Conservation (phyloP, 2,888 invertebrate genomes). For the Hymenopus coronatus region DNA sequence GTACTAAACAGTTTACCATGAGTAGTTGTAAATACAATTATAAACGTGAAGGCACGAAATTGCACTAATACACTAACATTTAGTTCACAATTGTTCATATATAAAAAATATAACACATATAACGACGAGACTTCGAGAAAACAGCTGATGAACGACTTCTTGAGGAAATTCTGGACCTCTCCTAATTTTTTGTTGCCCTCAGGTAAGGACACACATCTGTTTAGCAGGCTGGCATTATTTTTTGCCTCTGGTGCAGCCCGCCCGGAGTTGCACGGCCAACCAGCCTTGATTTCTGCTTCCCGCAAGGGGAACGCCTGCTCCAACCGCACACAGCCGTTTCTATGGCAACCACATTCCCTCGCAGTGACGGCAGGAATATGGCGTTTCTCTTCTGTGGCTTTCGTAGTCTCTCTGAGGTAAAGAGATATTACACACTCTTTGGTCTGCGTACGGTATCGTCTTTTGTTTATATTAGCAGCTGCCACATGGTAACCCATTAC, state of each 20-base stretch:
- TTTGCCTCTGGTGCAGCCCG: not conserved
- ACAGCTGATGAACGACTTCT: not conserved
- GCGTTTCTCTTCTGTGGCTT: not conserved
- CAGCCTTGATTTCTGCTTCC: not conserved
- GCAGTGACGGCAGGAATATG: not conserved
- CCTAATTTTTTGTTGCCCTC: not conserved
- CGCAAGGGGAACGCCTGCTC: not conserved
- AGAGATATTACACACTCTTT: not conserved
- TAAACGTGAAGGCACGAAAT: not conserved
- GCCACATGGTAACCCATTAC: not conserved
- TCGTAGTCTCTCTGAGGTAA: not conserved
- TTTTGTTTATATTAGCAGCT: not conserved
- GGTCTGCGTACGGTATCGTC: not conserved
- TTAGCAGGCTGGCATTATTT: not conserved
- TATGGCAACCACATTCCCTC: not conserved
- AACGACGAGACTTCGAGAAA: not conserved
- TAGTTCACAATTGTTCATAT: too few species aligned
- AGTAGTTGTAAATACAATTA: not conserved
- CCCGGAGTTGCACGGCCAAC: not conserved
- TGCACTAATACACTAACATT: not conserved
- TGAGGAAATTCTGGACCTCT: not conserved
- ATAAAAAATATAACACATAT: not conserved
- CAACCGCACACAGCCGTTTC: not conserved
- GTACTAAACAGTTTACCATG: too few species aligned
- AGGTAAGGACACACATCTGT: not conserved